A percentile compares a stretch with the other conserved stretches of the same genome.
phyloP scores from a whole-genome alignment of 1,140 invertebrate species.

The Calosoma granatense region DNA sequence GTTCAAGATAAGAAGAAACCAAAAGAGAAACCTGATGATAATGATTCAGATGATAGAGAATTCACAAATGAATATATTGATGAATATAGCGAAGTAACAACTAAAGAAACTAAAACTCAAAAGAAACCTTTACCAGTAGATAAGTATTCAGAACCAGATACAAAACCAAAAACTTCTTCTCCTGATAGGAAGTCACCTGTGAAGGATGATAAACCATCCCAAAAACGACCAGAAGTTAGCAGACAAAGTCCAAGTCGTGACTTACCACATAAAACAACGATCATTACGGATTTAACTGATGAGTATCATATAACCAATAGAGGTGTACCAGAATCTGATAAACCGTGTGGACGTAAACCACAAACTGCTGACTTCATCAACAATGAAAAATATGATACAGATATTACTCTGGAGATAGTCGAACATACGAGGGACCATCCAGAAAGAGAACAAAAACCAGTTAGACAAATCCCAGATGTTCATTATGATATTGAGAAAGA shows the following conservation, averaged over 20 bases:
- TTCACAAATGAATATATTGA: conserved; percentile 17
- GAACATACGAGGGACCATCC: neutral
- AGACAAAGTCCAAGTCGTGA: neutral
- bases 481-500: conserved; percentile 18
- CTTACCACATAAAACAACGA: neutral
- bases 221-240: no score
- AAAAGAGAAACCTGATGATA: conserved; percentile 16
- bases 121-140: conserved; percentile 6
- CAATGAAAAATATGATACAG: conserved; percentile 13
- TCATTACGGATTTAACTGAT: neutral
- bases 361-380: conserved; percentile 5
- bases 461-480: neutral
- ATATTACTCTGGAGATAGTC: conserved; percentile 10
- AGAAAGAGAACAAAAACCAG: neutral
- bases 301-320: neutral
- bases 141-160: conserved; percentile 18
- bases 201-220: no score
- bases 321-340: neutral
- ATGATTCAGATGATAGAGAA: conserved; percentile 20
- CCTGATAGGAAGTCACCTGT: conserved; percentile 20
- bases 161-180: conserved; percentile 17
- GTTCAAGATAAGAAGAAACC: conserved; percentile 13
- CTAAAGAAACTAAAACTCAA: neutral
- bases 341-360: neutral
- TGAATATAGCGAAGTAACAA: conserved; percentile 12